Evolutionary conservation across 2,797 vertebrate species (phyloP).

Genomic region (Pseudochaenichthys georgianus): DNA sequence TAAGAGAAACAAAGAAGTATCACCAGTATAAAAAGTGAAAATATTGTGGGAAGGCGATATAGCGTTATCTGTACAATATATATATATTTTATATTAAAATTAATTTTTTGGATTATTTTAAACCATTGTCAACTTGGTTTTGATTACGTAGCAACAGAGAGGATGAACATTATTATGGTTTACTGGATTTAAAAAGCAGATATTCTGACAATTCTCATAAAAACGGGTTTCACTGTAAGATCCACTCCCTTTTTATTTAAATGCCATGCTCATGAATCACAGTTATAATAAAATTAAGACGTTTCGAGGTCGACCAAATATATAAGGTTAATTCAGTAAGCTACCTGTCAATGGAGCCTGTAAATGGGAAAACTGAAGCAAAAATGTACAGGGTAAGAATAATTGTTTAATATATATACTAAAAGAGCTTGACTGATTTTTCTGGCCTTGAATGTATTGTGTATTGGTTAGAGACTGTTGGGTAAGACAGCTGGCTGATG

Average conservation of each 20-base stretch:
- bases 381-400: background rate
- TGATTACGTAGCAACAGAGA: background rate
- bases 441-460: too few species aligned
- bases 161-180: background rate
- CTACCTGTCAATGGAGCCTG: background rate
- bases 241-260: background rate
- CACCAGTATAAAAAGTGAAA: background rate
- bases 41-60: background rate
- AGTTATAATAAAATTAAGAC: background rate
- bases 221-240: background rate
- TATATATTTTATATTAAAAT: background rate
- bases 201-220: background rate
- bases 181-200: background rate
- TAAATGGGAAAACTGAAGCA: background rate
- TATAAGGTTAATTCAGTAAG: background rate
- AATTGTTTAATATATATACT: background rate
- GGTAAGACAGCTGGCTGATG: background rate
- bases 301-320: background rate
- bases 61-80: background rate
- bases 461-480: background rate
- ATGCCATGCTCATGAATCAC: background rate
- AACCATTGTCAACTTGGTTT: too few species aligned
- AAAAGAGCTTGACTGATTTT: background rate
- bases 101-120: slow-evolving; percentile 11
- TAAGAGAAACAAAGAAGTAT: background rate